phyloP scores from a whole-genome alignment of 2,888 invertebrate species.

The Fabriciana adippe region DNA sequence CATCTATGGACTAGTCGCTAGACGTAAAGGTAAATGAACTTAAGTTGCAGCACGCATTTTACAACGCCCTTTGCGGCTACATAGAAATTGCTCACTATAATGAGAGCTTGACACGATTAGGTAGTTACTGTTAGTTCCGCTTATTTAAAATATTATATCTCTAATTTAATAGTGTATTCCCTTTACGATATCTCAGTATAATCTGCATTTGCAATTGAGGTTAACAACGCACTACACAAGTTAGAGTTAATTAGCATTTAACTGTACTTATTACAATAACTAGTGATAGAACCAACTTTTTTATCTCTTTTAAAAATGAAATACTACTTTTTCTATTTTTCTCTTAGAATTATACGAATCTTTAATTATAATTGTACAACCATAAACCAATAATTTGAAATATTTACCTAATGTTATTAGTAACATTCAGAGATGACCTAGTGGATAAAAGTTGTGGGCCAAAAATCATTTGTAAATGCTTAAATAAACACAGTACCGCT shows the following conservation, averaged over 20 bases:
- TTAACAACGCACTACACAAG: neutral
- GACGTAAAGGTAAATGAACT: slow-evolving; percentile 23
- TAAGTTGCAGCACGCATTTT: slow-evolving; percentile 17
- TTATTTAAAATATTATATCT: slow-evolving; percentile 25
- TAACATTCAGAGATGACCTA: slow-evolving; percentile 4
- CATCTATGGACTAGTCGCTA: neutral
- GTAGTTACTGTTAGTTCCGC: slow-evolving; percentile 26
- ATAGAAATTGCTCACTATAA: slow-evolving; percentile 27
- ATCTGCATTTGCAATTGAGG: neutral
- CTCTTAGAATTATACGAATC: neutral
- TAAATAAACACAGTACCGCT: no score
- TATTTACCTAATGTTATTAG: slow-evolving; percentile 6
- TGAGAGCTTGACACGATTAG: slow-evolving; percentile 31
- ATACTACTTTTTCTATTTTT: slow-evolving; percentile 8
- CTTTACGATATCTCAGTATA: neutral
- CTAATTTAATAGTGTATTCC: neutral
- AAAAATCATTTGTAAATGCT: no score
- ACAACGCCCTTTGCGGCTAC: slow-evolving; percentile 22
- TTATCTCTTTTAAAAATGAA: neutral
- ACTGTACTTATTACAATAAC: slow-evolving; percentile 3
- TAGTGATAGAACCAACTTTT: neutral
- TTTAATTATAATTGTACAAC: neutral
- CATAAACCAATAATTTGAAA: neutral
- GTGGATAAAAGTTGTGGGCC: no score
- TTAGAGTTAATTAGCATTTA: neutral